Evolutionary conservation across 2,888 invertebrate genomes (phyloP).

Genomic region (Lymantria dispar): DNA sequence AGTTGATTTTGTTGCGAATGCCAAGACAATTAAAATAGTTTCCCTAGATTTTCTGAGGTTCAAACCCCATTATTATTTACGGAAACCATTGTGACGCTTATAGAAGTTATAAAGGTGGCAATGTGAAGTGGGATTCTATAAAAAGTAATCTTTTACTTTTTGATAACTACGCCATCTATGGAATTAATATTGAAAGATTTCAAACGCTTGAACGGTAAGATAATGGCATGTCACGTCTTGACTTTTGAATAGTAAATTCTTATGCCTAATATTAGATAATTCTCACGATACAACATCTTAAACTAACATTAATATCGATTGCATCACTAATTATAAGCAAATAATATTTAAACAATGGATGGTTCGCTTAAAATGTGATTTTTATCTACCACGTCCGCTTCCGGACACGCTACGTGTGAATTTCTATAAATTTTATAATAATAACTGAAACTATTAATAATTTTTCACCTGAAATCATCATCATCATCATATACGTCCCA

Average conservation of each 20-base stretch:
- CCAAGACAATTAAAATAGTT: too few relatives aligned
- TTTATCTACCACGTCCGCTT: constrained; percentile 21
- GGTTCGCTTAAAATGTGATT: constrained; percentile 32
- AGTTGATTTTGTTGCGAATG: too few relatives aligned
- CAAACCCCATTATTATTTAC: too few relatives aligned
- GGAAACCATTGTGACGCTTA: too few relatives aligned
- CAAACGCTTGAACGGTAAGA: too few relatives aligned
- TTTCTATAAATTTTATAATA: constrained; percentile 19
- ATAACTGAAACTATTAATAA: constrained; percentile 20
- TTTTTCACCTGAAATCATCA: constrained; percentile 31
- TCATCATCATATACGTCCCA: too few relatives aligned
- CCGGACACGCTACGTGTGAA: constrained; percentile 32
- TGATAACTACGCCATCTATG: too few relatives aligned
- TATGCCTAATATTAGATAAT: constrained; percentile 12
- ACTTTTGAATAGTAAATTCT: not conserved
- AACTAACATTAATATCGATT: constrained; percentile 39
- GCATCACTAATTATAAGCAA: constrained; percentile 35
- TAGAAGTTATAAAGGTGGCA: too few relatives aligned
- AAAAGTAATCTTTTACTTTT: too few relatives aligned
- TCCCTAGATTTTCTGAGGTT: too few relatives aligned
- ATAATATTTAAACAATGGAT: constrained; percentile 28
- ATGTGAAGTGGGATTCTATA: too few relatives aligned
- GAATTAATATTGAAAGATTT: too few relatives aligned
- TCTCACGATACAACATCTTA: constrained; percentile 30
- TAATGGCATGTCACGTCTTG: not conserved